phyloP scores from a whole-genome alignment of 92 coral and sea anemone genomes.

The Phymanthus crucifer region DNA sequence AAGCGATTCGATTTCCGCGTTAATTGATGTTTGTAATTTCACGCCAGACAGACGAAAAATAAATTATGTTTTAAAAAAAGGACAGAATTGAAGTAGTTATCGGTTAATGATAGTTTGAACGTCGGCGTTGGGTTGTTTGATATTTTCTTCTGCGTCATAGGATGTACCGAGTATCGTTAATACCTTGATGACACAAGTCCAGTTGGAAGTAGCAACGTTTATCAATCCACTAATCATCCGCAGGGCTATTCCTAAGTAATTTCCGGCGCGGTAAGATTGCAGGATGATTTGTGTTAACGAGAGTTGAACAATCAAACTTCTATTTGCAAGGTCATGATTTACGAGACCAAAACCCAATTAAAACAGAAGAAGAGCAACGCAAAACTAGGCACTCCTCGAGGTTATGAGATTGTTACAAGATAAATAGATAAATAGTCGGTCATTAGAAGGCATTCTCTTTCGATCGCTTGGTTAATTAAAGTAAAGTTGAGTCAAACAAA shows the following conservation, averaged over 20 bases:
- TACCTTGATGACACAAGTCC: slow-evolving; percentile 3
- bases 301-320: slow-evolving; percentile 13
- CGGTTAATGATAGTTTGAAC: background rate
- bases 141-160: slow-evolving; percentile 17
- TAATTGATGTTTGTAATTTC: background rate
- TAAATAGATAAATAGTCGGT: slow-evolving; percentile 54
- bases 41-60: slow-evolving; percentile 16
- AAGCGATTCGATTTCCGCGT: background rate
- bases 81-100: background rate
- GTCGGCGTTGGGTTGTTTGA: slow-evolving; percentile 7
- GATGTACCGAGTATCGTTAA: background rate
- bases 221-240: slow-evolving; percentile 17
- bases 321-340: slow-evolving; percentile 25
- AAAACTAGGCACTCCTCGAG: background rate
- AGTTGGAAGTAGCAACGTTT: slow-evolving; percentile 6
- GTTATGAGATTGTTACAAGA: slow-evolving; percentile 56
- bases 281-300: slow-evolving; percentile 39
- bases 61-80: background rate
- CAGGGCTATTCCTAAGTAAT: slow-evolving; percentile 26
- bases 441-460: background rate
- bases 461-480: background rate
- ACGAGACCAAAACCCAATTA: slow-evolving; percentile 16
- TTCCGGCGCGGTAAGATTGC: slow-evolving; percentile 37
- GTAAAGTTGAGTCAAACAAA: background rate
- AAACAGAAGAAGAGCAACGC: background rate